These are phyloP conservation scores for Lichenostomus cassidix DNA, from an alignment of 2,113 vertebrate species.

Conservation along the genomic window DNA sequence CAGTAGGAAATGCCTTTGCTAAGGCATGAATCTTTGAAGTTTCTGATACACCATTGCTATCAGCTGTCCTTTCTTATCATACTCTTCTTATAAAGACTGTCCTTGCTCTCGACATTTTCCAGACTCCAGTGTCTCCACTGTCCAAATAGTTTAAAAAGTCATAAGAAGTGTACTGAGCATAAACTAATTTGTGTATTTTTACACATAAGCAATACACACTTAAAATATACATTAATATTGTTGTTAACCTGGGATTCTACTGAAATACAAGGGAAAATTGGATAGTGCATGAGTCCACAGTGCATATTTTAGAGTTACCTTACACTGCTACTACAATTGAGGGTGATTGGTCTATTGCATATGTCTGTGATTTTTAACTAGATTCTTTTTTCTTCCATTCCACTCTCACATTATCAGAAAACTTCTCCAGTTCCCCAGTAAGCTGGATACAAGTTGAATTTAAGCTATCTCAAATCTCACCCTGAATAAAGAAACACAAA, in stretches of 20 bases:
- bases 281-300: background rate
- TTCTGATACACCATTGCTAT: background rate
- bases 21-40: background rate
- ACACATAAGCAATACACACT: background rate
- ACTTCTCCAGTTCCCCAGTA: background rate
- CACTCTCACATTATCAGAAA: background rate
- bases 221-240: background rate
- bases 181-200: background rate
- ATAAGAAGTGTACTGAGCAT: background rate
- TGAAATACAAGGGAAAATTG: background rate
- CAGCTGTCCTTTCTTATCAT: background rate
- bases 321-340: background rate
- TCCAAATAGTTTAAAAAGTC: background rate
- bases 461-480: background rate
- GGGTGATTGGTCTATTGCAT: fast-evolving
- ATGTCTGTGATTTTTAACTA: background rate
- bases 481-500: background rate
- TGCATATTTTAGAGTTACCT: background rate
- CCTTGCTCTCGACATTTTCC: background rate
- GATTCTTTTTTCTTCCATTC: background rate
- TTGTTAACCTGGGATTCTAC: background rate
- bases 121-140: background rate
- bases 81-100: background rate
- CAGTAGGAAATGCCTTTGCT: background rate
- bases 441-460: background rate